phyloP scores from a whole-genome alignment of 2,797 vertebrate species.

The Coluber constrictor region DNA sequence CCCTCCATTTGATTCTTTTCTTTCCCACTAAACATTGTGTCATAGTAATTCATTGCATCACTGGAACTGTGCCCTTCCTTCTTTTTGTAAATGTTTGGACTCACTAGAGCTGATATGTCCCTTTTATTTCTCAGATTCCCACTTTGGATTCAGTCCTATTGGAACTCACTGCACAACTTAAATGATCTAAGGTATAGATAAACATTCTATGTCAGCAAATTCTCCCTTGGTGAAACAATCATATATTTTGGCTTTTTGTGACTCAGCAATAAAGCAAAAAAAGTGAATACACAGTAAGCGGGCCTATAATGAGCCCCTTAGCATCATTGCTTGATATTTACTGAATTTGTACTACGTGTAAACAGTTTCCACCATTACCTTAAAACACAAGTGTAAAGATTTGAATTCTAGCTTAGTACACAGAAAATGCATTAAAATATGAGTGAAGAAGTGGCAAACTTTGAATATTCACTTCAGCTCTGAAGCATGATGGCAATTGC shows the following conservation, averaged over 20 bases:
- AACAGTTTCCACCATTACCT: background rate
- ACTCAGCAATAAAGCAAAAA: background rate
- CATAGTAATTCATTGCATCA: background rate
- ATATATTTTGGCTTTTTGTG: background rate
- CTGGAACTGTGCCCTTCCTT: background rate
- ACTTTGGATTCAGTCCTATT: background rate
- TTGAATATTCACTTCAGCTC: background rate
- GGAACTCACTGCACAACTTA: background rate
- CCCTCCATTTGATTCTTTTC: background rate
- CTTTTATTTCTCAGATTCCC: background rate
- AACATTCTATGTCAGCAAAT: constrained; percentile 15
- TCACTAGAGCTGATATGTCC: background rate
- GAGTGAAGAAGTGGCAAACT: background rate
- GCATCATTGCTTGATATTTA: background rate
- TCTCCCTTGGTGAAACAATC: background rate
- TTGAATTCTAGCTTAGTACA: background rate
- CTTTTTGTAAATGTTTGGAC: background rate
- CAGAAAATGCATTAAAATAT: background rate
- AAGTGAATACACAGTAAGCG: background rate
- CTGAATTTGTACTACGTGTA: background rate
- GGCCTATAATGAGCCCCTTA: background rate
- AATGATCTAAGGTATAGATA: background rate
- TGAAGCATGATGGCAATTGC: background rate
- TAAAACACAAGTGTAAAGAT: background rate
- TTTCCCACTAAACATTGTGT: background rate